Conservation (phyloP, 2,888 invertebrate genomes). For the Adineta ricciae region DNA sequence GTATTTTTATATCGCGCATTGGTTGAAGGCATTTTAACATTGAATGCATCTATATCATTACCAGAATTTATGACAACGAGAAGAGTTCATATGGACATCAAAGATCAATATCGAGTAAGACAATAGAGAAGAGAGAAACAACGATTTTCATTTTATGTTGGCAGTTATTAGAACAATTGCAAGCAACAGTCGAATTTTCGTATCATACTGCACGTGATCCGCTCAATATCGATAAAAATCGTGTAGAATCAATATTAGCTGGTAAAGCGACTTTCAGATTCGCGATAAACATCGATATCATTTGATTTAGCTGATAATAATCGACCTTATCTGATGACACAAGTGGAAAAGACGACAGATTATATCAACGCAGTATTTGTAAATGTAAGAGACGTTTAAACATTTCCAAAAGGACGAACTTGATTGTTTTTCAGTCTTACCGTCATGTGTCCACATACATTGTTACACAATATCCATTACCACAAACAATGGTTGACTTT, state of each 20-base stretch:
- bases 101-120: background rate
- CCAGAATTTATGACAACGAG: background rate
- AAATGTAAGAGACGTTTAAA: slow-evolving; percentile 35
- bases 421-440: background rate
- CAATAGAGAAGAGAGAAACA: background rate
- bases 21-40: slow-evolving; percentile 17
- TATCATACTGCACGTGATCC: background rate
- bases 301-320: slow-evolving; percentile 35
- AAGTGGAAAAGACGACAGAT: slow-evolving; percentile 38
- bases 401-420: background rate
- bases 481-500: background rate
- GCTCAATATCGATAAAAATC: background rate
- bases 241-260: background rate
- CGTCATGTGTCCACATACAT: background rate
- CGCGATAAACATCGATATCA: no score
- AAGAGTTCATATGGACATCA: slow-evolving; percentile 1
- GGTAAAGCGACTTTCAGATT: background rate
- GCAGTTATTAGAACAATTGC: slow-evolving; percentile 1
- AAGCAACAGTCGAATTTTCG: background rate
- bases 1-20: slow-evolving; percentile 4
- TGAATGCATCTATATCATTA: background rate
- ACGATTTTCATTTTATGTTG: background rate
- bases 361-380: slow-evolving; percentile 39
- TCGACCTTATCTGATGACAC: slow-evolving; percentile 37
- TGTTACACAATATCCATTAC: slow-evolving; percentile 11